These are phyloP conservation scores for Ethmia dodecea DNA, from an alignment of 2,888 invertebrate genomes.

Conservation along the genomic window DNA sequence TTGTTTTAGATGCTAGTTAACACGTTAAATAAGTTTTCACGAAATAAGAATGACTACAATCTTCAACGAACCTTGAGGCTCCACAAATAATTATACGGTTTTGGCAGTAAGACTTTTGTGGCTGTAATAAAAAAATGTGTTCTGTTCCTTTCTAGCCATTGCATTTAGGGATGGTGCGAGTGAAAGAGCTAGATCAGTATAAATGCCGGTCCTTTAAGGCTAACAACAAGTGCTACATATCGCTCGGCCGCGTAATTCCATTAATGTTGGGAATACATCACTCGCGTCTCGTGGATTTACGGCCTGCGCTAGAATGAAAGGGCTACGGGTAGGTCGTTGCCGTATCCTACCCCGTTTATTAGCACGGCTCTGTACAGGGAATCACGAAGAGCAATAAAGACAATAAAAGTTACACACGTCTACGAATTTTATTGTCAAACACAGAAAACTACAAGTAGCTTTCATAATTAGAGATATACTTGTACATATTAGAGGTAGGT, in stretches of 20 bases:
- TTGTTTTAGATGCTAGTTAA: no score
- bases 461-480: no score
- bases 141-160: neutral
- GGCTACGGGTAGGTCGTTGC: conserved; percentile 38
- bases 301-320: conserved; percentile 48
- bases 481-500: no score
- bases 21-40: no score
- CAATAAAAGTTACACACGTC: no score
- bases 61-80: neutral
- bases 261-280: conserved; percentile 63
- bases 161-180: neutral
- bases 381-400: no score
- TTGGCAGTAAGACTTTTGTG: neutral
- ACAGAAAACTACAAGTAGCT: no score
- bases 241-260: conserved; percentile 52
- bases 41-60: neutral
- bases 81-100: conserved; percentile 1
- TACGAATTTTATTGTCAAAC: no score
- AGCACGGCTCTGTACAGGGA: conserved; percentile 49
- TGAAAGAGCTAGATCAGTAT: conserved; percentile 1
- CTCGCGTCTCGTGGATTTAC: conserved; percentile 46
- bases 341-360: conserved; percentile 39
- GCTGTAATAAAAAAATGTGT: neutral
- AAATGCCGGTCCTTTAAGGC: conserved; percentile 12
- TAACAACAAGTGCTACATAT: conserved; percentile 43